Evolutionary conservation across 2,888 invertebrate species (phyloP).

Genomic region (Sisyra nigra): DNA sequence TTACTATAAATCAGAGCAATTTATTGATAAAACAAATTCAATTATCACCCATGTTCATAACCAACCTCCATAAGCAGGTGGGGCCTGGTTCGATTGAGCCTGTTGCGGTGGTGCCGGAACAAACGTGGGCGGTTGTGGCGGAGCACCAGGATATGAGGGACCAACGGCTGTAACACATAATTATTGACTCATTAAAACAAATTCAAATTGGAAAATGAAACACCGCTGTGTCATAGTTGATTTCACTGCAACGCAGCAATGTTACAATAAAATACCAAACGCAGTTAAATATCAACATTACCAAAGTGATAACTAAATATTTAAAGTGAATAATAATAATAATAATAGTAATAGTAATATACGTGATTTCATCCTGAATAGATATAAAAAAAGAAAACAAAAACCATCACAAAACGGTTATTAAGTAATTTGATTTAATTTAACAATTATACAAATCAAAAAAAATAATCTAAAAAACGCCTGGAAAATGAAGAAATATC

Average conservation of each 20-base stretch:
- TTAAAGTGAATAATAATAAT: too few species aligned
- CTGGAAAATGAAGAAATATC: neutral
- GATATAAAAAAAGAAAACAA: neutral
- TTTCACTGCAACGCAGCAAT: too few species aligned
- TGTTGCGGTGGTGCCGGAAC: conserved; percentile 42
- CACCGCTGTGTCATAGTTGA: too few species aligned
- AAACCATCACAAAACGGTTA: neutral
- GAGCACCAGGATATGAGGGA: conserved; percentile 38
- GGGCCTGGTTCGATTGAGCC: conserved; percentile 32
- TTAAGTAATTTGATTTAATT: too few species aligned
- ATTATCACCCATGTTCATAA: too few species aligned
- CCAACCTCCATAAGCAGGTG: conserved; percentile 30
- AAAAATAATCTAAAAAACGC: neutral
- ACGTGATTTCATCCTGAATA: neutral
- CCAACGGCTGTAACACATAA: conserved; percentile 23
- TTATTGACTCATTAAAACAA: neutral
- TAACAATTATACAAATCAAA: neutral
- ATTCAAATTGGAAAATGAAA: neutral
- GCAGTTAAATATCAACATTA: neutral
- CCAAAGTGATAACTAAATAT: neutral
- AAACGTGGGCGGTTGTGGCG: conserved; percentile 42
- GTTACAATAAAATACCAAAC: neutral
- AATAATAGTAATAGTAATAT: too few species aligned
- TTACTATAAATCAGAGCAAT: conserved; percentile 13
- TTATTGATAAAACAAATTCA: neutral